These are phyloP conservation scores for Borostomias antarcticus DNA, from an alignment of 2,797 vertebrate species.

Conservation along the genomic window DNA sequence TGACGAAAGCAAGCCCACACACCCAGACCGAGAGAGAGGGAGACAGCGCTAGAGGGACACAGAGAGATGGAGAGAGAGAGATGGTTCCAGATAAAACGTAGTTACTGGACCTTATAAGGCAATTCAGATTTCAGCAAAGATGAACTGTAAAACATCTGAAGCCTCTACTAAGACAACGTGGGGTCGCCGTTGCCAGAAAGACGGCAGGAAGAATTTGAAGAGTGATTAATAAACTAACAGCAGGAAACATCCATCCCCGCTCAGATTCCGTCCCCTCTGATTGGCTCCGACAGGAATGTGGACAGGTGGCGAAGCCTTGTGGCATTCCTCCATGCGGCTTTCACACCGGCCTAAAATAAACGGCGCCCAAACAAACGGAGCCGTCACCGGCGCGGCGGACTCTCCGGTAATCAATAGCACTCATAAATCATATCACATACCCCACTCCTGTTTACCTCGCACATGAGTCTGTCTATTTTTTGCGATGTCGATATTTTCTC, in stretches of 20 bases:
- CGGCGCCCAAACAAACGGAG: slow-evolving; percentile 25
- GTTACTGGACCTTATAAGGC: too few species aligned
- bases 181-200: too few species aligned
- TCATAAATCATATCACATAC: background rate
- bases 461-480: background rate
- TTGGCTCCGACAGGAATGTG: slow-evolving; percentile 10
- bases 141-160: too few species aligned
- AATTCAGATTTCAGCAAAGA: too few species aligned
- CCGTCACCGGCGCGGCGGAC: background rate
- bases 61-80: background rate
- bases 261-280: background rate
- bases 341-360: slow-evolving; percentile 28
- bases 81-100: too few species aligned
- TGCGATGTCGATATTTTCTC: background rate
- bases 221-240: too few species aligned
- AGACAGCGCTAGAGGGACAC: background rate
- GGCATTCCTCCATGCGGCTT: slow-evolving; percentile 29
- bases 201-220: too few species aligned
- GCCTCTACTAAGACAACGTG: too few species aligned
- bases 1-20: slow-evolving; percentile 55
- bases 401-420: background rate
- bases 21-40: slow-evolving; percentile 22
- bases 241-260: background rate
- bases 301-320: slow-evolving; percentile 16
- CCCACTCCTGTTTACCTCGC: background rate